phyloP scores from a whole-genome alignment of 2,888 invertebrate genomes.

The Phalera bucephala region DNA sequence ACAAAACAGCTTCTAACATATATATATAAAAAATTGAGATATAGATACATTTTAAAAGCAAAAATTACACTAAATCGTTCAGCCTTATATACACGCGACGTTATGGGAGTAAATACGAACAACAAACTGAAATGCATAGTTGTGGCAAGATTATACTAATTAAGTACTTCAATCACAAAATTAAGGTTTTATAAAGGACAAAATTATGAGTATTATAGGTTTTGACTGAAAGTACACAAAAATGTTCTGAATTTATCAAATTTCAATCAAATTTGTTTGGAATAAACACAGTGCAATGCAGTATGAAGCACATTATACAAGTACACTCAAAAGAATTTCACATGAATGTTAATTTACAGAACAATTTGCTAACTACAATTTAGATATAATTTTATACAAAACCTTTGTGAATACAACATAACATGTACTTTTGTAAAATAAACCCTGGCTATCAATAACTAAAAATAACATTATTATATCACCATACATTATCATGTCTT shows the following conservation, averaged over 20 bases:
- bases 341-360: slow-evolving; percentile 51
- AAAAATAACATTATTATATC: slow-evolving; percentile 31
- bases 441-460: slow-evolving; percentile 31
- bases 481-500: slow-evolving; percentile 23
- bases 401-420: too few relatives aligned
- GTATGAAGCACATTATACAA: slow-evolving; percentile 12
- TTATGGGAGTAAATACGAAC: slow-evolving; percentile 44
- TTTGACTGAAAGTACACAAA: background rate
- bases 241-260: background rate
- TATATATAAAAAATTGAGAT: slow-evolving; percentile 14
- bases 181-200: slow-evolving; percentile 30
- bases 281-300: background rate
- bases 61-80: slow-evolving; percentile 51
- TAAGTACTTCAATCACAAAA: slow-evolving; percentile 72
- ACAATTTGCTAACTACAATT: slow-evolving; percentile 74
- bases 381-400: slow-evolving; percentile 32
- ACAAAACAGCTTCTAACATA: slow-evolving; percentile 13
- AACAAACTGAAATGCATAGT: slow-evolving; percentile 44
- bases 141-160: slow-evolving; percentile 47
- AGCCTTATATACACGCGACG: slow-evolving; percentile 68
- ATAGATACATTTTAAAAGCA: slow-evolving; percentile 40
- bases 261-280: background rate
- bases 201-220: slow-evolving; percentile 39
- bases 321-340: slow-evolving; percentile 20
- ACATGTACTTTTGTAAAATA: slow-evolving; percentile 9